Conservation (phyloP, 1,140 invertebrate genomes). For the Ephestia elutella region DNA sequence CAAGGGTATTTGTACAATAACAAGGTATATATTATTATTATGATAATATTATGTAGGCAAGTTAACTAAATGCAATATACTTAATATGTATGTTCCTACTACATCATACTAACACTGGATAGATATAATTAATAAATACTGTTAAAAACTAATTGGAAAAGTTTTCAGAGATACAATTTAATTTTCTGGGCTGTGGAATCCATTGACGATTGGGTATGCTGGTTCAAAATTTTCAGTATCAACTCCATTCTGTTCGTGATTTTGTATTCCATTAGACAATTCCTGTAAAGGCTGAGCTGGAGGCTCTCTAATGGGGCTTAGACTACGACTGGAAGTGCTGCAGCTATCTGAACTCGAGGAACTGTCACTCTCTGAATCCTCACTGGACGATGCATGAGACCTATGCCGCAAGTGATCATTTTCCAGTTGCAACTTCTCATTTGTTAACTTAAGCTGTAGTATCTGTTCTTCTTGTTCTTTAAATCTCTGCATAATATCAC, state of each 20-base stretch:
- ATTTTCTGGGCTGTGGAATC: constrained; percentile 52
- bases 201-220: constrained; percentile 49
- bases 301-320: constrained; percentile 29
- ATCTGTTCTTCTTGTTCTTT: constrained; percentile 70
- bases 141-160: not conserved
- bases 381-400: constrained; percentile 49
- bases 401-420: constrained; percentile 54
- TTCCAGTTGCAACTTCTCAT: constrained; percentile 60
- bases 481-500: constrained; percentile 53
- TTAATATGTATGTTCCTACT: constrained; percentile 12
- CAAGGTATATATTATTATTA: constrained; percentile 20
- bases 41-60: constrained; percentile 27
- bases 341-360: constrained; percentile 63
- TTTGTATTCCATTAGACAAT: constrained; percentile 30
- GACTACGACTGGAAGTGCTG: constrained; percentile 53
- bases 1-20: constrained; percentile 28
- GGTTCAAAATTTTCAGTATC: constrained; percentile 27
- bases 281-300: constrained; percentile 24
- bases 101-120: not conserved
- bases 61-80: constrained; percentile 36
- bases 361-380: constrained; percentile 71
- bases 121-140: not conserved
- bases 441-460: constrained; percentile 51
- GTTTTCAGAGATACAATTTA: constrained; percentile 17
- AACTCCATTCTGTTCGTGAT: constrained; percentile 35